Evolutionary conservation across 2,113 vertebrate species (phyloP).

Genomic region (Cynocephalus volans): DNA sequence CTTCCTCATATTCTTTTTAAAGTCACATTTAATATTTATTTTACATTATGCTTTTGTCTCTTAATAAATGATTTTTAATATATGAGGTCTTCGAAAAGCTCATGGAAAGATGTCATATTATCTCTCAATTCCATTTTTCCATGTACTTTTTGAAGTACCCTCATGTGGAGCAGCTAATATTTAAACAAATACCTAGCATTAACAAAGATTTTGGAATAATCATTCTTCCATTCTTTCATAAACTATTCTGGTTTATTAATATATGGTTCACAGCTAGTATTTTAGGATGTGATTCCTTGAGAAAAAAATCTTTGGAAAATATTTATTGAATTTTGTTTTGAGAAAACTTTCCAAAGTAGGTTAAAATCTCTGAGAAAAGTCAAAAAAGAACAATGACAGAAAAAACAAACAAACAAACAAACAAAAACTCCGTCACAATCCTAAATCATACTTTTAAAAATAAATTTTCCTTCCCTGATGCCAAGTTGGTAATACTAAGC

Average conservation of each 20-base stretch:
- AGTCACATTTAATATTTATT: neutral
- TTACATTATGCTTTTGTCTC: neutral
- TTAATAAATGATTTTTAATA: neutral
- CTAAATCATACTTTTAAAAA: neutral
- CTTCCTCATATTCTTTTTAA: neutral
- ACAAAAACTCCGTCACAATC: too few species aligned
- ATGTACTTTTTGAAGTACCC: too few species aligned
- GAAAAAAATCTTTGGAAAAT: neutral
- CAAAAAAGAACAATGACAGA: too few species aligned
- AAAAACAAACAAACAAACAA: neutral
- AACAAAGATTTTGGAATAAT: neutral
- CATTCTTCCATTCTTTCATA: neutral
- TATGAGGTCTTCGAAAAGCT: too few species aligned
- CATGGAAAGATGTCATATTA: too few species aligned
- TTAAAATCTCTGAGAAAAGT: neutral
- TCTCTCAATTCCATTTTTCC: too few species aligned
- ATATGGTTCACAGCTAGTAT: neutral
- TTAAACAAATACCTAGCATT: neutral
- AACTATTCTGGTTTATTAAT: neutral
- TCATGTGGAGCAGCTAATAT: neutral
- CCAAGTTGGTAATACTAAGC: neutral
- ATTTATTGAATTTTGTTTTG: neutral
- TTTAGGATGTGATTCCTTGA: neutral
- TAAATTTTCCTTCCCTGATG: neutral
- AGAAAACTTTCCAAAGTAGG: neutral